phyloP scores from a whole-genome alignment of 2,888 invertebrate genomes.

The Seira sanloemensis region DNA sequence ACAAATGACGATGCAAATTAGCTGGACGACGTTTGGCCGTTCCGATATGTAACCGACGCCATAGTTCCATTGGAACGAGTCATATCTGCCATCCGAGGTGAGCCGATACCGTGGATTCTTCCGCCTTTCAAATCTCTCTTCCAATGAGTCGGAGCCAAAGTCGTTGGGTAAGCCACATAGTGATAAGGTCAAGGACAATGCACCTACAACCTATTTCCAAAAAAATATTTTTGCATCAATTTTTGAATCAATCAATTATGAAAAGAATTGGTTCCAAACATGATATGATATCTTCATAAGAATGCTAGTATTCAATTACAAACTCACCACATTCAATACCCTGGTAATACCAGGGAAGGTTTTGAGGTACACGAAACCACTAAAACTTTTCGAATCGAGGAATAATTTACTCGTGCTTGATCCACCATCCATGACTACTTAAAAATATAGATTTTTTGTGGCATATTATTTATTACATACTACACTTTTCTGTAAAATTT shows the following conservation, averaged over 20 bases:
- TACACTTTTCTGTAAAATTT: no score
- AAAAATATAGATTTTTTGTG: no score
- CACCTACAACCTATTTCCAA: not conserved
- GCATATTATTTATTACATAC: no score
- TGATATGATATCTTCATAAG: no score
- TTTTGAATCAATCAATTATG: no score
- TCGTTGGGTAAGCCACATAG: constrained; percentile 31
- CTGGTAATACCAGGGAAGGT: constrained; percentile 25
- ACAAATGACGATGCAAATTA: constrained; percentile 20
- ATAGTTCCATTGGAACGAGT: constrained; percentile 6
- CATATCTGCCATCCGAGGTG: not conserved
- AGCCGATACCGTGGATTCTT: constrained; percentile 10
- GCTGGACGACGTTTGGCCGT: constrained; percentile 13
- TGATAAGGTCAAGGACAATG: constrained; percentile 17
- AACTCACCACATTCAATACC: constrained; percentile 7
- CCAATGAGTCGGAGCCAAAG: not conserved
- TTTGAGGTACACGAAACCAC: not conserved
- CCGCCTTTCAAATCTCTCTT: constrained; percentile 23
- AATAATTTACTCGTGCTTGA: not conserved
- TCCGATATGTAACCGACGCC: constrained; percentile 31
- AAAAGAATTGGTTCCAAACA: not conserved
- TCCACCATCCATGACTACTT: not conserved
- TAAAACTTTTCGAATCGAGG: not conserved
- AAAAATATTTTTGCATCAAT: not conserved
- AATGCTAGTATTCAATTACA: not conserved